Evolutionary conservation across 2,888 invertebrate species (phyloP).

Genomic region (Branchipolynoe longqiensis): DNA sequence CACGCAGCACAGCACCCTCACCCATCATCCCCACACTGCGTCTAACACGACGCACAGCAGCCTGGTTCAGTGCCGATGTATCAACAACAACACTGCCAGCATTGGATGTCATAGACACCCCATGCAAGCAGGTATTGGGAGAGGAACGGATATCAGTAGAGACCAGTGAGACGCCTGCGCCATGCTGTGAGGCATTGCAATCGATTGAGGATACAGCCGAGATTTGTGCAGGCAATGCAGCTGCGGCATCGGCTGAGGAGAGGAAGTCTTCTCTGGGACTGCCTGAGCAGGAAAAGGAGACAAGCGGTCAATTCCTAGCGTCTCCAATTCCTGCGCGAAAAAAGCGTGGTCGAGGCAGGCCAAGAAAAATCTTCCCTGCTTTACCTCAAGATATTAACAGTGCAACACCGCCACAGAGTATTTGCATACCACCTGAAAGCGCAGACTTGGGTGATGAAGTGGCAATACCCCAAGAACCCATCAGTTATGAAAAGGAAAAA

Average conservation of each 20-base stretch:
- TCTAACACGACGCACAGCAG: conserved; percentile 4
- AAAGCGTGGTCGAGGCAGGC: conserved; percentile 17
- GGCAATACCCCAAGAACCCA: too few relatives aligned
- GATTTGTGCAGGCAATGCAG: too few relatives aligned
- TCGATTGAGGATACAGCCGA: conserved; percentile 1
- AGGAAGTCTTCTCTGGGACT: neutral
- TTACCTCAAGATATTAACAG: neutral
- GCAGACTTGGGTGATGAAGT: too few relatives aligned
- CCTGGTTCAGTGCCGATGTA: neutral
- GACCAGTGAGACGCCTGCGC: neutral
- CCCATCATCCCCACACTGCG: neutral
- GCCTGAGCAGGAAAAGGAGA: neutral
- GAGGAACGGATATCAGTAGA: too few relatives aligned
- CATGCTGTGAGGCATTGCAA: neutral
- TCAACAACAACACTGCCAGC: too few relatives aligned
- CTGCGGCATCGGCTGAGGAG: neutral
- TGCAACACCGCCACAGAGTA: neutral
- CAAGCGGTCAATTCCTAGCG: neutral
- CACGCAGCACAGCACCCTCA: too few relatives aligned
- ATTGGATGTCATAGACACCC: too few relatives aligned
- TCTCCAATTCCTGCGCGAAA: neutral
- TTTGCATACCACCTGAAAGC: neutral
- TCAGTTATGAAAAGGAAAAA: neutral
- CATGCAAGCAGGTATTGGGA: too few relatives aligned
- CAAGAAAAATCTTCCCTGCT: conserved; percentile 18